Evolutionary conservation across 2,797 vertebrate species (phyloP).

Genomic region (Nannoperca obscura): DNA sequence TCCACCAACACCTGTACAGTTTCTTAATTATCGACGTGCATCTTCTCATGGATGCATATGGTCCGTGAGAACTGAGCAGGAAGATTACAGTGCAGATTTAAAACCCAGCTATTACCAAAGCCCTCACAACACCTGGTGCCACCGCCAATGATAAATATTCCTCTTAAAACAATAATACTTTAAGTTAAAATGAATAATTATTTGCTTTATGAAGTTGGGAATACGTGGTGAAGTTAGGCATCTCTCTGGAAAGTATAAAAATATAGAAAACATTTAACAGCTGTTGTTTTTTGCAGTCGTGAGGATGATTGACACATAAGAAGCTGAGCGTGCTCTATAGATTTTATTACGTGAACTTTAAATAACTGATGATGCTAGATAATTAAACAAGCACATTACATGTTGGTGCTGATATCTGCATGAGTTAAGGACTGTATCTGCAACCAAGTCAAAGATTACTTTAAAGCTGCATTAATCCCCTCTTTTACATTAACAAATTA

Average conservation of each 20-base stretch:
- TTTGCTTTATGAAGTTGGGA: conserved; percentile 36
- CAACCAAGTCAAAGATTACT: not conserved
- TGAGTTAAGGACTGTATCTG: not conserved
- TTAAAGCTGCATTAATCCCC: not conserved
- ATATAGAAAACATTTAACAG: conserved; percentile 41
- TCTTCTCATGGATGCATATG: conserved; percentile 62
- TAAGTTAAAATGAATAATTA: conserved; percentile 30
- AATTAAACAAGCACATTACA: not conserved
- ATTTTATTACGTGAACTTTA: conserved; percentile 30
- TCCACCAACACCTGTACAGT: conserved; percentile 66
- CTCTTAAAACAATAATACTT: conserved; percentile 34
- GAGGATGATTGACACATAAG: conserved; percentile 44
- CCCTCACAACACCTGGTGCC: conserved; percentile 60
- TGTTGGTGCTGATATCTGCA: not conserved
- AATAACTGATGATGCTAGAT: conserved; percentile 8
- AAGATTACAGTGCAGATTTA: conserved; percentile 40
- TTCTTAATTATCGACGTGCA: conserved; percentile 62
- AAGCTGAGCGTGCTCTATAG: conserved; percentile 3
- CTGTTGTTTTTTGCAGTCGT: conserved; percentile 60
- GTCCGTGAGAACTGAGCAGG: conserved; percentile 35
- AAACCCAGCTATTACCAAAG: conserved; percentile 36
- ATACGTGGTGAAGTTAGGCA: conserved; percentile 17
- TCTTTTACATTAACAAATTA: not conserved
- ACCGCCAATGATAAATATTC: not conserved
- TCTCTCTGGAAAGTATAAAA: conserved; percentile 31